Evolutionary conservation across 2,888 invertebrate genomes (phyloP).

Genomic region (Notodonta dromedarius): DNA sequence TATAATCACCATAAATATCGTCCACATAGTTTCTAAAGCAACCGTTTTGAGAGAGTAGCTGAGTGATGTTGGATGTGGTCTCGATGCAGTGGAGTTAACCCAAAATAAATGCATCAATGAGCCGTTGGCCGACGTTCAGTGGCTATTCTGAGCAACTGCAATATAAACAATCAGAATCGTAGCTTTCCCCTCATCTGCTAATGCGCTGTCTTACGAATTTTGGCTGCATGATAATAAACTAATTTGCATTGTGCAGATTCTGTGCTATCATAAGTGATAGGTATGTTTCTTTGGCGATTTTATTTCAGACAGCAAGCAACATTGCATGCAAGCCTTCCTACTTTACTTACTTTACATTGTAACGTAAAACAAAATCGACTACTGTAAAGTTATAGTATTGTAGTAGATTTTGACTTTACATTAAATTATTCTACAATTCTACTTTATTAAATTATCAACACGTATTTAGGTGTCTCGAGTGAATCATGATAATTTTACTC

Average conservation of each 20-base stretch:
- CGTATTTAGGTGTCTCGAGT: neutral
- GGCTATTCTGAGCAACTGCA: constrained; percentile 4
- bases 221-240: too few relatives aligned
- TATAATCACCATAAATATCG: neutral
- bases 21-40: neutral
- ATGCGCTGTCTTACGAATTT: neutral
- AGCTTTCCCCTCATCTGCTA: neutral
- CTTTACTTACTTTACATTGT: too few relatives aligned
- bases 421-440: too few relatives aligned
- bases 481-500: neutral
- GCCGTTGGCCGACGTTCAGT: neutral
- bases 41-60: neutral
- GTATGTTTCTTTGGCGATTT: neutral
- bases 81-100: constrained; percentile 1
- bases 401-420: too few relatives aligned
- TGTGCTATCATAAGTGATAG: too few relatives aligned
- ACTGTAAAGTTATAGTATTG: too few relatives aligned
- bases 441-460: neutral
- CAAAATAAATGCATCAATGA: constrained; percentile 5
- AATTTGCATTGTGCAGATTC: too few relatives aligned
- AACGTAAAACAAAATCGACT: too few relatives aligned
- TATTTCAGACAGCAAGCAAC: neutral
- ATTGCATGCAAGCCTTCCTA: too few relatives aligned
- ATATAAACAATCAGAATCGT: constrained; percentile 1
- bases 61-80: neutral